These are phyloP conservation scores for Athene noctua DNA, from an alignment of 2,113 vertebrate species.

Conservation along the genomic window DNA sequence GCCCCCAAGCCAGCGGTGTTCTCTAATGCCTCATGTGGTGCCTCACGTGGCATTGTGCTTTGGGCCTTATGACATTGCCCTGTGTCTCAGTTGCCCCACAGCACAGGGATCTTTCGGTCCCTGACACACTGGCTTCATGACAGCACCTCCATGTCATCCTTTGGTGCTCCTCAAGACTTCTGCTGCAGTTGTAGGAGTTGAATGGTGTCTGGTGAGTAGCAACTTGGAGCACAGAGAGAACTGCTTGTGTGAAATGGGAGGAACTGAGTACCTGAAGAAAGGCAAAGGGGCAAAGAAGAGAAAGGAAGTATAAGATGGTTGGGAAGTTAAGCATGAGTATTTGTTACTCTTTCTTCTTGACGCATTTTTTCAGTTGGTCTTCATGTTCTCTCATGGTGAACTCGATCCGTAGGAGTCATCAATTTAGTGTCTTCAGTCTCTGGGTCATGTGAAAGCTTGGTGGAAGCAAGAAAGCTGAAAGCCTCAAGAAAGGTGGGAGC, in stretches of 20 bases:
- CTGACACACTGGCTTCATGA: neutral
- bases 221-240: neutral
- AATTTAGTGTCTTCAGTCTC: neutral
- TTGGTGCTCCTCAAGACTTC: neutral
- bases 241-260: neutral
- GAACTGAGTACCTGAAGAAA: neutral
- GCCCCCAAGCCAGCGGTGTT: neutral
- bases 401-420: neutral
- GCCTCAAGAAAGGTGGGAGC: neutral
- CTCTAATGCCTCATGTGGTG: no score
- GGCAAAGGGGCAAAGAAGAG: neutral
- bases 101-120: neutral
- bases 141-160: neutral
- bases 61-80: neutral
- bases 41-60: neutral
- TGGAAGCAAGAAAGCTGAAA: neutral
- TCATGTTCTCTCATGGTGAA: neutral
- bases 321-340: neutral
- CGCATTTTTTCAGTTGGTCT: neutral
- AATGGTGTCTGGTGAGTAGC: neutral
- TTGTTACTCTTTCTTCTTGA: neutral
- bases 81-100: neutral
- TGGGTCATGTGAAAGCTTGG: neutral
- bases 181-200: neutral
- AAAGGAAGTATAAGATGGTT: neutral